Conservation (phyloP, 2,888 invertebrate genomes). For the Rotaria magnacalcarata region DNA sequence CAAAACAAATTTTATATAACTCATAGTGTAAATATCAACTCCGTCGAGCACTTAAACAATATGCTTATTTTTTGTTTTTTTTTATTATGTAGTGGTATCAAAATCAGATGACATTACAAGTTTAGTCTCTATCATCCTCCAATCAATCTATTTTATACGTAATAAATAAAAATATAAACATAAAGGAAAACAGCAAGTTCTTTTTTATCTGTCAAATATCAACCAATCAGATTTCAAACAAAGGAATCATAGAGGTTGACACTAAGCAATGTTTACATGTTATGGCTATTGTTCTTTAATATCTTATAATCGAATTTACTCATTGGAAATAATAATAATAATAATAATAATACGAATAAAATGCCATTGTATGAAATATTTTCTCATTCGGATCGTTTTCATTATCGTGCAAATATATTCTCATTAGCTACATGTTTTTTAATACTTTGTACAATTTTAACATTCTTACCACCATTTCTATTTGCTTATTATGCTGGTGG, state of each 20-base stretch:
- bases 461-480: slow-evolving; percentile 69
- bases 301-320: no score
- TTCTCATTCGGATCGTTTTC: slow-evolving; percentile 66
- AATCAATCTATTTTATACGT: not conserved
- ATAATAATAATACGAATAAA: not conserved
- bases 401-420: slow-evolving; percentile 70
- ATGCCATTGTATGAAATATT: slow-evolving; percentile 63
- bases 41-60: no score
- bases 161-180: not conserved
- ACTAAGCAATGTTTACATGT: not conserved
- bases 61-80: not conserved
- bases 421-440: slow-evolving; percentile 73
- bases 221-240: not conserved
- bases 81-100: not conserved
- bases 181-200: not conserved
- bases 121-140: not conserved
- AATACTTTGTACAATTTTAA: slow-evolving; percentile 65
- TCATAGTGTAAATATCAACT: no score
- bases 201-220: not conserved
- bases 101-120: not conserved
- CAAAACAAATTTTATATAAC: no score
- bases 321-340: not conserved
- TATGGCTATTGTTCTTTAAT: not conserved
- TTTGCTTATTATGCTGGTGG: slow-evolving; percentile 69
- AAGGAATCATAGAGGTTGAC: not conserved